phyloP scores from a whole-genome alignment of 1,140 invertebrate species.

The Solenopsis fugax region DNA sequence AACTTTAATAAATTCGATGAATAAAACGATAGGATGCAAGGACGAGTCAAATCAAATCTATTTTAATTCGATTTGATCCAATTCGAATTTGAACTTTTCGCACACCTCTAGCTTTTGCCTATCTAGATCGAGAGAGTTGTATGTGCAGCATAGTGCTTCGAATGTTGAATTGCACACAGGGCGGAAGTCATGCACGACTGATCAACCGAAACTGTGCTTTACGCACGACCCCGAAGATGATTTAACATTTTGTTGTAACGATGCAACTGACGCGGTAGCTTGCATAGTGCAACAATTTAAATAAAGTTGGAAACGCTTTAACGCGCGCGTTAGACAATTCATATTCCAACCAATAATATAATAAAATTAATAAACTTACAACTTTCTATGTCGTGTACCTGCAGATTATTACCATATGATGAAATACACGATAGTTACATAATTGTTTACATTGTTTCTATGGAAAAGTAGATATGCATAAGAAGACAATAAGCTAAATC shows the following conservation, averaged over 20 bases:
- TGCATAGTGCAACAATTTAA: conserved; percentile 14
- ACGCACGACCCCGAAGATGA: conserved; percentile 54
- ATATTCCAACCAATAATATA: background rate
- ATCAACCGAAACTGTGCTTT: conserved; percentile 63
- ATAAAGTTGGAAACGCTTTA: background rate
- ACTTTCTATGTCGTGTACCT: conserved; percentile 26
- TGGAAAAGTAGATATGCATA: background rate
- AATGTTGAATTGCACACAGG: conserved; percentile 44
- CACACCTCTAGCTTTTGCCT: background rate
- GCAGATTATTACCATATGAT: background rate
- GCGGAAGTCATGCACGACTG: conserved; percentile 64
- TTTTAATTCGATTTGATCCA: too few relatives aligned
- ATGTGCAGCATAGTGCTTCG: conserved; percentile 23
- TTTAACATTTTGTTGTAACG: conserved; percentile 40
- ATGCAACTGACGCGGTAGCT: background rate
- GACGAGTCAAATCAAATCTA: background rate
- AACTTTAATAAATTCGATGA: conserved; percentile 36
- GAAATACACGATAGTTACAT: background rate
- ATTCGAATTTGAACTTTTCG: too few relatives aligned
- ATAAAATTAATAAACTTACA: conserved; percentile 11
- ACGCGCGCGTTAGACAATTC: background rate
- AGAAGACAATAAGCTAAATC: background rate
- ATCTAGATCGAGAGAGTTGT: background rate
- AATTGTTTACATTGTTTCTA: background rate
- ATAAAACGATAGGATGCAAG: conserved; percentile 34